Evolutionary conservation across 2,113 vertebrate species (phyloP).

Genomic region (Acrocephalus kingi): DNA sequence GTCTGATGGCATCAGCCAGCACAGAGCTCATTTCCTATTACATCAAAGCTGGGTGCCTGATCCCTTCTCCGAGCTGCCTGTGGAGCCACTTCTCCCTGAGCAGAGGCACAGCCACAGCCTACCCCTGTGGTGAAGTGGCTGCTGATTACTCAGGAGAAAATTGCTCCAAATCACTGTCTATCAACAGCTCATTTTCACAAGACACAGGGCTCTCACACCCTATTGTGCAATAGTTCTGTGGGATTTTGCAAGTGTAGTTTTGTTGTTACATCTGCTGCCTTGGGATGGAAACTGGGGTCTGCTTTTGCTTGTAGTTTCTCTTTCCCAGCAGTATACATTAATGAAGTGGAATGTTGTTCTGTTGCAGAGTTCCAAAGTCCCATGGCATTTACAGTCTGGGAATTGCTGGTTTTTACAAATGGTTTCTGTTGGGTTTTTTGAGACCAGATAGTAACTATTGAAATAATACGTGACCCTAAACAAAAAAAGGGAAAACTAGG

Average conservation of each 20-base stretch:
- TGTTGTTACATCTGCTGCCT: not conserved
- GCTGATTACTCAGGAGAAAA: not conserved
- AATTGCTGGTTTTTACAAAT: not conserved
- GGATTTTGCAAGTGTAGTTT: not conserved
- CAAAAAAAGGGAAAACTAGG: not conserved
- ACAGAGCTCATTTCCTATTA: rapidly evolving
- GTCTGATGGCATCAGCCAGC: not conserved
- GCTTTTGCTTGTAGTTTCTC: not conserved
- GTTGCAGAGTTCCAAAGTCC: not conserved
- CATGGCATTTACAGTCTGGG: not conserved
- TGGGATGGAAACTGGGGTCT: not conserved
- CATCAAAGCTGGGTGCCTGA: not conserved
- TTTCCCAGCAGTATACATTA: not conserved
- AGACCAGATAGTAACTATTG: not conserved
- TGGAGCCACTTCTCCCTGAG: not conserved
- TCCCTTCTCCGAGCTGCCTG: not conserved
- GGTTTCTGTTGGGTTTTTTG: not conserved
- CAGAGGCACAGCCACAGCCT: not conserved
- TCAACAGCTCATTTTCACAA: not conserved
- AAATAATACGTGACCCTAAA: not conserved
- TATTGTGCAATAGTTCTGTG: not conserved
- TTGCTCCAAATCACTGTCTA: not conserved
- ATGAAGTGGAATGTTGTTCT: not conserved
- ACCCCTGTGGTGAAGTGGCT: not conserved
- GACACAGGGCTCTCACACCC: not conserved